Evolutionary conservation across 1,140 invertebrate genomes (phyloP), one percentile per base, ranked within the genome.

Genomic region (Aphelenchoides avenae): DNA sequence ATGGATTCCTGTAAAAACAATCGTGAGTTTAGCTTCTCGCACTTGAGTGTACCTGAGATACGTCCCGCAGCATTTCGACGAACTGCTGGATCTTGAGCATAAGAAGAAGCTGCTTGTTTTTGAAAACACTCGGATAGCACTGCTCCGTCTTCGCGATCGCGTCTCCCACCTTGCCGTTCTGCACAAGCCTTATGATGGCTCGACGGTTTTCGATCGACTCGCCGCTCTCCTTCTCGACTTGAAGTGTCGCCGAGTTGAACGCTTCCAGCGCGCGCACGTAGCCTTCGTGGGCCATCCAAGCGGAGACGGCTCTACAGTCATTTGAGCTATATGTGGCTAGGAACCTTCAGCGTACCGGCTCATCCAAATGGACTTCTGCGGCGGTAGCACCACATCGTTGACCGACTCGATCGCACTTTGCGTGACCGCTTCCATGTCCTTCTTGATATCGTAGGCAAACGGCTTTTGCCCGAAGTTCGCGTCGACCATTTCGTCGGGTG

Each of bases 401-500:
- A 71, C 60, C 15, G 36, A 24, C 15, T 52, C 30, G 4, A 49
- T 53, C 29, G 37, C 31, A 6, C 11, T 33, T 42, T 57, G 39
- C 20, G 49, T 48, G 18, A 24, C 31, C 70, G 81, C 82, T 73
- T 79, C 77, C 82, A 96, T 88, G 86, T 96, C 93, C 72, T 93
- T 89, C 77, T 92, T 87, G 68, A 99, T 93, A 81, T 98, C 90
- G 81, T 93, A 99, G 58, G 91, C 85, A 82, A 99, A 99, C 7
- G 91, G 91, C 66, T 86, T 84, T 77, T 97, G 91, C 0, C 95
- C 95, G 79, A 99, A 99, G 82, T 99, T 99, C 2, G 92, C 91
- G 79, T 97, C 91, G 9, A 60, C 89, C 29, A 95, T 87, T 81
- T 97, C 93, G 39, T 91, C 92, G 0, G 92, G 90, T 40, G 92